Base-by-base conservation (phyloP, 2,797 vertebrate genomes). In the Buceros bicornis region DNA sequence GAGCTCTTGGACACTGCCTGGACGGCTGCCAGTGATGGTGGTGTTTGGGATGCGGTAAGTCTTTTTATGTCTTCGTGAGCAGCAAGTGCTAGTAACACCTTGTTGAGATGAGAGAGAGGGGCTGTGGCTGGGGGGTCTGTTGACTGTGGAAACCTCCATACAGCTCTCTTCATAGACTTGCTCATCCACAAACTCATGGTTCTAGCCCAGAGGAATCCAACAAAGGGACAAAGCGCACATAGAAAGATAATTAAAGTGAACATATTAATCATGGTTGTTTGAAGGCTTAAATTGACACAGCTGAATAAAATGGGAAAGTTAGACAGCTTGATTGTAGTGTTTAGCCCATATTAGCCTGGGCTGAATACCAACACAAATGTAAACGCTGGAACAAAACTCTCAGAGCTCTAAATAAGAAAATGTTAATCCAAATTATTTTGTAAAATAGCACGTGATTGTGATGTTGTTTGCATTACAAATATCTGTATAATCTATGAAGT, bases 111-210 rank as follows among this genome's bases (percentile, higher is more conserved):
- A 98, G 11, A 98, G 53, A n/a, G 99, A 99, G 13, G 99, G 98
- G 43, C 99, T 99, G 74, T 98, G 98, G 42, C 99, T 99, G 35
- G 98, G 96, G 50, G 98, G 96, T 50, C 98, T 98, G 33, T 99
- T 99, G 87, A 98, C 97, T 16, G 98, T 98, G 2, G 98, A 97
- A 15, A 99, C 98, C 95, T 99, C 99, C 98, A 98, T 98, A 81
- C 98, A 99, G 97, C 98, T 98, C 20, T 98, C 95, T 94, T 99
- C 98, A 3, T 98, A 99, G 19, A 98, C 97, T 97, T 99, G 99
- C 94, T 99, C 99, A 43, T 99, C 99, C 96, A 99, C 98, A 96
- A 99, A 99, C 95, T 99, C 98, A 0, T 99, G 99, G 96, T 99
- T 99, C 99, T 99, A 95, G 94, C 65, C 50, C 84, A 62, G 16